These are phyloP conservation scores for Pocillopora verrucosa DNA, from an alignment of 64 coral and sea anemone genomes.

Conservation along the genomic window DNA sequence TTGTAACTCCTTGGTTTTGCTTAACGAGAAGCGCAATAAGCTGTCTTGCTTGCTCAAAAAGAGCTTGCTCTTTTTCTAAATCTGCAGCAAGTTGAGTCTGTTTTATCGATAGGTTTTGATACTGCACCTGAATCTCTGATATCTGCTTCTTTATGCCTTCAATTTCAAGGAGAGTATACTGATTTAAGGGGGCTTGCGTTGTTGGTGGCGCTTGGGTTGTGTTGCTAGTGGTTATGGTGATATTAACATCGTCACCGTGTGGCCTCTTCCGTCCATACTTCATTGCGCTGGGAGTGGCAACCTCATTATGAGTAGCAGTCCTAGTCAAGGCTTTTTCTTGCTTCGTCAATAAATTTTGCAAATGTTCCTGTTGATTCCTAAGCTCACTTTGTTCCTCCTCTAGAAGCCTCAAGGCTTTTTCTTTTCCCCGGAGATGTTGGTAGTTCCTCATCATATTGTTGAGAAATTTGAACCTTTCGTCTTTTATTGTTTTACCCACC, in stretches of 20 bases:
- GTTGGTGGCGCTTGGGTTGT: slow-evolving; percentile 7
- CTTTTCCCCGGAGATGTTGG: slow-evolving; percentile 44
- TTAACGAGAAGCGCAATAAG: not conserved
- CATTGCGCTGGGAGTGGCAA: not conserved
- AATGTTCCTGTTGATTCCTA: slow-evolving; percentile 18
- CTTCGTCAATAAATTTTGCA: slow-evolving; percentile 31
- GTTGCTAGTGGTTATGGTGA: slow-evolving; percentile 18
- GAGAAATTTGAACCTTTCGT: slow-evolving; percentile 27
- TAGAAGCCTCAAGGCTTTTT: slow-evolving; percentile 19
- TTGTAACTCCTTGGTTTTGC: not conserved
- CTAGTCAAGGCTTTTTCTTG: not conserved
- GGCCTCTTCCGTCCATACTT: not conserved
- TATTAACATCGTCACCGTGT: slow-evolving; percentile 9
- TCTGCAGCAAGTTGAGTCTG: not conserved
- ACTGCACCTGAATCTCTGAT: slow-evolving; percentile 2
- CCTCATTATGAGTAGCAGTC: not conserved
- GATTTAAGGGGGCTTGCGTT: not conserved
- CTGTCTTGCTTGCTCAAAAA: not conserved
- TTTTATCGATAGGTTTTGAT: slow-evolving; percentile 23
- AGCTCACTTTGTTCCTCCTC: slow-evolving; percentile 27
- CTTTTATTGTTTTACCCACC: not conserved
- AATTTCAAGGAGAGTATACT: not conserved
- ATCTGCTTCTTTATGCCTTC: not conserved
- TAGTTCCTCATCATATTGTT: slow-evolving; percentile 60
- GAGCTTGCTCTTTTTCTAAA: not conserved